A percentile compares a stretch with the other conserved stretches of the same genome.
phyloP scores from a whole-genome alignment of 2,888 invertebrate species.

The Noctua pronuba region DNA sequence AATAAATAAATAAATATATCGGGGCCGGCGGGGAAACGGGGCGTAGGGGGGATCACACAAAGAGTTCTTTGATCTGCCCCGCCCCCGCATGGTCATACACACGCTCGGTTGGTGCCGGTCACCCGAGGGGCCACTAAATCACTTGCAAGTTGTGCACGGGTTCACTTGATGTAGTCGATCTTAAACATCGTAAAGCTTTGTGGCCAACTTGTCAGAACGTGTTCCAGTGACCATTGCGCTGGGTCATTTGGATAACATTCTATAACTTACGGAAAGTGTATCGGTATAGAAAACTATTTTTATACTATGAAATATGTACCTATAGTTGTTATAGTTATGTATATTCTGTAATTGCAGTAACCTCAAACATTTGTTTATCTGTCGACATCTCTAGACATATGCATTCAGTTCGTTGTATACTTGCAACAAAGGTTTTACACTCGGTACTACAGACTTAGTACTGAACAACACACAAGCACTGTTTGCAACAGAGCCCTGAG shows the following conservation, averaged over 20 bases:
- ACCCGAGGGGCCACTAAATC: not conserved
- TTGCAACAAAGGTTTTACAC: not conserved
- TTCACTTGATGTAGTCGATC: not conserved
- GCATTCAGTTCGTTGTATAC: not conserved
- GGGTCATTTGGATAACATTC: not conserved
- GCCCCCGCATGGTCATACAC: not conserved
- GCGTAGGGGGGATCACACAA: not conserved
- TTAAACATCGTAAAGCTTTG: constrained; percentile 21
- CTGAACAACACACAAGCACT: not conserved
- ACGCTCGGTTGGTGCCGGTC: not conserved
- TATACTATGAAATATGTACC: not conserved
- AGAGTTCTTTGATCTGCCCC: constrained; percentile 12
- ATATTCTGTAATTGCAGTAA: not conserved
- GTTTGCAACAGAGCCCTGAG: not conserved
- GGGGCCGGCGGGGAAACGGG: not conserved
- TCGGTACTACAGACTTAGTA: not conserved
- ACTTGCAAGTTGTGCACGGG: not conserved
- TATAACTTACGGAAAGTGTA: not conserved
- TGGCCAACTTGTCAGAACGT: not conserved
- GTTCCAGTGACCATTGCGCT: not conserved
- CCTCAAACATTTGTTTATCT: not conserved
- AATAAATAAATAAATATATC: no score
- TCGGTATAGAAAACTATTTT: not conserved
- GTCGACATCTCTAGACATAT: not conserved
- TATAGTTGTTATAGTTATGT: not conserved